phyloP scores from a whole-genome alignment of 1,140 invertebrate species.

The Bombus huntii region DNA sequence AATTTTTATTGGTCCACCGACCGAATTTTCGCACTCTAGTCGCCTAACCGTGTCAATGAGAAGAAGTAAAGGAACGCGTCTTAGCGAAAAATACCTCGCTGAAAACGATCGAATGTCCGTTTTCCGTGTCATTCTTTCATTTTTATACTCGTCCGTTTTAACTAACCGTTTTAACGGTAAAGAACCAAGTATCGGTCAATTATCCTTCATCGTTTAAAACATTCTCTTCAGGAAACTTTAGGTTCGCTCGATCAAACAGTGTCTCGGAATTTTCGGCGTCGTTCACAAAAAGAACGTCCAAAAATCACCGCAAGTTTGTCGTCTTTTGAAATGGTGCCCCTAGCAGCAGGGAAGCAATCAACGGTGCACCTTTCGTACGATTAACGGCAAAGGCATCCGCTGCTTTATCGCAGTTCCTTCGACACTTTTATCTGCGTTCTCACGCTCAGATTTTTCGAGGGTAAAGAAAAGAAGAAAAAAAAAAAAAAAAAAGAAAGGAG shows the following conservation, averaged over 20 bases:
- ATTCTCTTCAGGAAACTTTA: neutral
- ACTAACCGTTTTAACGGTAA: too few relatives aligned
- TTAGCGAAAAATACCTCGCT: neutral
- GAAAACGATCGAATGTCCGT: too few relatives aligned
- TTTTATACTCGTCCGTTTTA: too few relatives aligned
- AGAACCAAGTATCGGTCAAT: too few relatives aligned
- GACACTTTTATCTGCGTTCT: slow-evolving; percentile 64
- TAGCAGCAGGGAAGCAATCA: slow-evolving; percentile 14
- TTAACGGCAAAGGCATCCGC: slow-evolving; percentile 19
- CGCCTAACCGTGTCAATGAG: neutral
- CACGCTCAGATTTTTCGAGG: slow-evolving; percentile 57
- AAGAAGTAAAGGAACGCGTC: neutral
- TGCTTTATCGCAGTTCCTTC: slow-evolving; percentile 54
- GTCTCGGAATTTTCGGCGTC: neutral
- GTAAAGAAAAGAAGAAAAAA: slow-evolving; percentile 2
- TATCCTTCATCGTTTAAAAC: too few relatives aligned
- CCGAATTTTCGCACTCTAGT: too few relatives aligned
- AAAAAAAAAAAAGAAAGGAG: neutral
- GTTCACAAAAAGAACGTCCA: neutral
- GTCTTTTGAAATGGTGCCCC: neutral
- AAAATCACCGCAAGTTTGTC: neutral
- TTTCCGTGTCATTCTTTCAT: too few relatives aligned
- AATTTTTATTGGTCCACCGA: neutral
- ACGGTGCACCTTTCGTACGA: slow-evolving; percentile 29
- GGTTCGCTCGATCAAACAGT: neutral